Conservation (phyloP, 2,797 vertebrate species). For the Rhinogobio ventralis region DNA sequence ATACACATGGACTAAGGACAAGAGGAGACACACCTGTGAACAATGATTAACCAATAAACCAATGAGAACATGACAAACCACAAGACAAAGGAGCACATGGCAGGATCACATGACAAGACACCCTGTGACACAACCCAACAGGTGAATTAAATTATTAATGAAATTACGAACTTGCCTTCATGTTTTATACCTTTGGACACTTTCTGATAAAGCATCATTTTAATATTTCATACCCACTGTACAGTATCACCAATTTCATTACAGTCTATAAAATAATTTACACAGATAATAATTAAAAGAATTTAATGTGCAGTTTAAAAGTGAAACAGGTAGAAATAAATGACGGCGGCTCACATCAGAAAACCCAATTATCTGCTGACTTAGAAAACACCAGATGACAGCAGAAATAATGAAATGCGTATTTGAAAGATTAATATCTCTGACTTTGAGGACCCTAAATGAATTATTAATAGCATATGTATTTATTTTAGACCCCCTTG, state of each 20-base stretch:
- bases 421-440: constrained; percentile 72
- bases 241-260: neutral
- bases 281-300: neutral
- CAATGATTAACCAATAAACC: no score
- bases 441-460: constrained; percentile 60
- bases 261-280: neutral
- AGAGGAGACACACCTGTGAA: no score
- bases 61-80: no score
- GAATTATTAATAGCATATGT: constrained; percentile 72
- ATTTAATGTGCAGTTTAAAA: neutral
- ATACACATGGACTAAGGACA: no score
- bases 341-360: neutral
- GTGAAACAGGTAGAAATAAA: constrained; percentile 21
- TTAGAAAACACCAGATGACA: constrained; percentile 60
- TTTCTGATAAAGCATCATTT: neutral
- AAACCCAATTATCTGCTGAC: constrained; percentile 34
- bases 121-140: neutral
- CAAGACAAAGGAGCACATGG: no score
- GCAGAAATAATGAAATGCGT: constrained; percentile 60
- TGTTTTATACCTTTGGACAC: neutral
- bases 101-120: no score
- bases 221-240: neutral
- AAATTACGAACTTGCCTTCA: neutral
- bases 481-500: constrained; percentile 65
- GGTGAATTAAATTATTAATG: neutral